Evolutionary conservation across 2,113 vertebrate genomes (phyloP), one percentile per base, ranked within the genome.

Genomic region (Tetrao urogallus): DNA sequence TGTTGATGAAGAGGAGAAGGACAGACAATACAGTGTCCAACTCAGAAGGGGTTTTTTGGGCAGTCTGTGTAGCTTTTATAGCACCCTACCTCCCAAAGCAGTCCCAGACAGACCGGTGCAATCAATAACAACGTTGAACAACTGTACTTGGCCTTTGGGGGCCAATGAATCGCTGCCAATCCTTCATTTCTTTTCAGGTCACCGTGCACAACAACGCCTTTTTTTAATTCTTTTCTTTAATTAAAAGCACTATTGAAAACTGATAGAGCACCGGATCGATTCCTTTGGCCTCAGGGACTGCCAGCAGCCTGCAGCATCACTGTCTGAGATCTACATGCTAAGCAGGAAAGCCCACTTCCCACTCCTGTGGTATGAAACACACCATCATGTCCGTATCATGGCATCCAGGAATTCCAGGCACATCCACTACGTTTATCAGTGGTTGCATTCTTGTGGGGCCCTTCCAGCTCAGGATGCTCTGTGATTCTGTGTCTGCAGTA

Each of bases 181-280:
- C 87, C 58, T 56, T 47, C 3, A 43, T 82, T 92, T 61, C 71
- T 89, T 87, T 86, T 80, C 71, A 94, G 94, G 91, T 91, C 94
- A 85, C 13, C 70, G 72, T 81, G 43, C 89, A 60, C 58, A 89
- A 71, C 47, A 84, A 43, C 69, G 57, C 25, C 36, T 54, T 66
- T 75, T 60, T n/a, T 82, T n/a, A 30, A 16, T 15, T 3, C 4
- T 19, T 36, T 78, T 38, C 34, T 91, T 69, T 95, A 93, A 95
- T 95, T 93, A 94, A 94, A 93, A 89, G 80, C 50, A 38, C 13
- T 52, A 88, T 71, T 64, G 93, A 86, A 88, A 95, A 90, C 89
- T 64, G 77, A 88, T 88, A 28, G 1, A 45, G 61, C 11, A 47
- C 80, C 42, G 52, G 81, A 94, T 96, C 91, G 63, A 94, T 93